Conservation (phyloP, 2,113 vertebrate genomes). For the Raja brachyura region DNA sequence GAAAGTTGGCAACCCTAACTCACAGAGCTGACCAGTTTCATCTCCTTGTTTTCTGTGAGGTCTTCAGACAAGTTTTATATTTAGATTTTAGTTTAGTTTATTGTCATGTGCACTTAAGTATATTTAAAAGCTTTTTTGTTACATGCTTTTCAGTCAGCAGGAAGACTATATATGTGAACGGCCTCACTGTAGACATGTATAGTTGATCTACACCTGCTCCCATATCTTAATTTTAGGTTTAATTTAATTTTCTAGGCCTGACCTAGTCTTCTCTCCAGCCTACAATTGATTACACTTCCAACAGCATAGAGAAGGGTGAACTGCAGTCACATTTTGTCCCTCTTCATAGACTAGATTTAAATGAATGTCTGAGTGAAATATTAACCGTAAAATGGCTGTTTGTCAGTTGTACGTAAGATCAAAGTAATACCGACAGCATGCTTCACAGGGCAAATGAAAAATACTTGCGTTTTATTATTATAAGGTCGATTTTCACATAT, state of each 20-base stretch:
- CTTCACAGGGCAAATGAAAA: background rate
- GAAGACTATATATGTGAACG: too few species aligned
- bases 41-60: too few species aligned
- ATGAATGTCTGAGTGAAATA: background rate
- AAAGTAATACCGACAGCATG: background rate
- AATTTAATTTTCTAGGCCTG: background rate
- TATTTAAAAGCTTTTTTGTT: too few species aligned
- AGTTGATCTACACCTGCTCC: too few species aligned
- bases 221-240: too few species aligned
- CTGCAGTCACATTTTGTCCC: background rate
- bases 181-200: too few species aligned
- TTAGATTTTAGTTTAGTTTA: too few species aligned
- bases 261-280: background rate
- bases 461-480: slow-evolving; percentile 86
- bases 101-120: too few species aligned
- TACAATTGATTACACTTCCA: background rate
- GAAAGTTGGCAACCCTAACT: too few species aligned
- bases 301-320: background rate
- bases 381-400: background rate
- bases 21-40: too few species aligned
- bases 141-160: too few species aligned
- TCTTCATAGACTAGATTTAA: background rate
- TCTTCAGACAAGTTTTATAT: too few species aligned
- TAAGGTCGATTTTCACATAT: slow-evolving; percentile 85
- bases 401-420: background rate